Evolutionary conservation across 2,797 vertebrate species (phyloP), one percentile per base, ranked within the genome.

Genomic region (Xiphophorus birchmanni): DNA sequence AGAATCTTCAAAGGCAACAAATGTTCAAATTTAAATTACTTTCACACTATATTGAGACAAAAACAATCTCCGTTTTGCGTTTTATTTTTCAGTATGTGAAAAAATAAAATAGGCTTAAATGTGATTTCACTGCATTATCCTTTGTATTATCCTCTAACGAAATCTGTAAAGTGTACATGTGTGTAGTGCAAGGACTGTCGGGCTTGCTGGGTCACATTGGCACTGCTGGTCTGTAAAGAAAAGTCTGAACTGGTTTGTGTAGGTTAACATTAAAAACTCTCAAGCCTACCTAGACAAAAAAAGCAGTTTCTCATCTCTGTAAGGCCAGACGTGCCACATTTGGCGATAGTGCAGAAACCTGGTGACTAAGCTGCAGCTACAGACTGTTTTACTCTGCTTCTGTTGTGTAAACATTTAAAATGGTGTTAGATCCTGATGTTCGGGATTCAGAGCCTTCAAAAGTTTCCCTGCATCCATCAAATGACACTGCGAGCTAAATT

Each of bases 341-440:
- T 80, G 87, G 88, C 89, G 91, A 82, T 82, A 91, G 91, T 92
- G 91, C 85, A 90, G 86, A 47, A 79, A 79, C 83, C 60, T 84
- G 77, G 72, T 76, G 76, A 86, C 80, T 79, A 65, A 84, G 79
- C 91, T 86, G 84, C 79, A 26, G 77, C 82, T 78, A 73, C 73
- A 75, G 86, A 89, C 88, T 77, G 82, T 83, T 92, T 86, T 74
- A 76, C 85, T 86, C 90, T 80, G 80, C 73, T 82, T 84, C 63
- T 79, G 42, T 86, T 86, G 67, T 92, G 89, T 91, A 93, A 92
- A 94, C 90, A 90, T 83, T 89, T 80, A 81, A 3, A 48, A 73
- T 75, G 84, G 72, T 76, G 29, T 79, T 78, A 79, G 83, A 73
- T 63, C 54, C 78, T 79, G 80, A 79, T 69, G 73, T 78, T 74